Evolutionary conservation across 2,888 invertebrate species (phyloP).

Genomic region (Chydorus sphaericus): DNA sequence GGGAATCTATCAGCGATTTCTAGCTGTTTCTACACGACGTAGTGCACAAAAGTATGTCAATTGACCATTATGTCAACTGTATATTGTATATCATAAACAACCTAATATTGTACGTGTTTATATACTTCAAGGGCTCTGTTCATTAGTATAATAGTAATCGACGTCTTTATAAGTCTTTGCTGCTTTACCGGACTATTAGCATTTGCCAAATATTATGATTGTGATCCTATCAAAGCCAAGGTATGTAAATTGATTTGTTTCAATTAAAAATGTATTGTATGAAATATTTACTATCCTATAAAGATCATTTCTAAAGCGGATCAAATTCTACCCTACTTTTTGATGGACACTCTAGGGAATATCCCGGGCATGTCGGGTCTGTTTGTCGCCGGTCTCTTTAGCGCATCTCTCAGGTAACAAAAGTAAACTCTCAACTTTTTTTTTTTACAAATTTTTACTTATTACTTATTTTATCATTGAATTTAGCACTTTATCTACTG

Average conservation of each 20-base stretch:
- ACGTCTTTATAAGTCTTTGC: too few species aligned
- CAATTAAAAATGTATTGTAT: not conserved
- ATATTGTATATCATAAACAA: too few species aligned
- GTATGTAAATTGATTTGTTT: conserved; percentile 26
- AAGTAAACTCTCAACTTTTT: too few species aligned
- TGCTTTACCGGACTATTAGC: conserved; percentile 79
- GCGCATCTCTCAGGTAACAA: conserved; percentile 61
- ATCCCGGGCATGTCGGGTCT: conserved; percentile 71
- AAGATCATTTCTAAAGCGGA: conserved; percentile 48
- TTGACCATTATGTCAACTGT: too few species aligned
- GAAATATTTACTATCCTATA: not conserved
- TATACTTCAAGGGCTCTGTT: too few species aligned
- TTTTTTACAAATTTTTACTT: not conserved
- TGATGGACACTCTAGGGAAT: conserved; percentile 63
- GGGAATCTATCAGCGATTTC: too few species aligned
- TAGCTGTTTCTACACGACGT: too few species aligned
- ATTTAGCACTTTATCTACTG: not conserved
- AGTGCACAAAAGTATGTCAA: too few species aligned
- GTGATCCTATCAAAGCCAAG: conserved; percentile 66
- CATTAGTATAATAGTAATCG: too few species aligned
- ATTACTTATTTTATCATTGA: not conserved
- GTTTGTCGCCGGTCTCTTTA: conserved; percentile 82
- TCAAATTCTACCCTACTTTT: conserved; percentile 75
- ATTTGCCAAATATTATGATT: conserved; percentile 61
- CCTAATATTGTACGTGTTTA: too few species aligned